These are phyloP conservation scores for Morone saxatilis DNA, from an alignment of 2,113 vertebrate genomes.

Conservation along the genomic window DNA sequence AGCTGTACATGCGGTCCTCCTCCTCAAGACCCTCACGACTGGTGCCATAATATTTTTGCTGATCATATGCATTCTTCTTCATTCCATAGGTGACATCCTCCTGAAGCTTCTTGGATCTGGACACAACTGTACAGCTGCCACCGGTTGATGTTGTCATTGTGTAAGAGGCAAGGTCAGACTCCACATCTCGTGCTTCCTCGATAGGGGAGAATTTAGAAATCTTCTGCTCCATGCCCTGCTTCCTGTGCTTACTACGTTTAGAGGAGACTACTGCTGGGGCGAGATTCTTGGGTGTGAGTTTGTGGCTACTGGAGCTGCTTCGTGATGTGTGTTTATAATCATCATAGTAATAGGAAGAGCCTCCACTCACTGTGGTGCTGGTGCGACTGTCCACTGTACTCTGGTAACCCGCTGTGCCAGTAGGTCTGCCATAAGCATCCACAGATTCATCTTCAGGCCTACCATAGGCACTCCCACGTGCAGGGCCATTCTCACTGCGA, in stretches of 20 bases:
- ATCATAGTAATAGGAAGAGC: constrained; percentile 89
- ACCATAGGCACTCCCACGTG: constrained; percentile 87
- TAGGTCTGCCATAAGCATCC: constrained; percentile 90
- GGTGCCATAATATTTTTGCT: constrained; percentile 94
- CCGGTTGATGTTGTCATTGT: constrained; percentile 87
- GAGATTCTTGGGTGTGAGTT: constrained; percentile 93
- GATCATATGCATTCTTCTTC: constrained; percentile 95
- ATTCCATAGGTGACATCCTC: constrained; percentile 92
- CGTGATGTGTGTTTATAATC: constrained; percentile 91
- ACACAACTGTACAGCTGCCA: constrained; percentile 89
- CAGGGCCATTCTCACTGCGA: constrained; percentile 83
- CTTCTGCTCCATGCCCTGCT: constrained; percentile 98
- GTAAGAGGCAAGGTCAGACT: constrained; percentile 95
- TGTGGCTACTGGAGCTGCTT: constrained; percentile 86
- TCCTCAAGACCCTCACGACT: constrained; percentile 91
- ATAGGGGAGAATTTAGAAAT: constrained; percentile 99
- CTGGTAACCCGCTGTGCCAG: constrained; percentile 77
- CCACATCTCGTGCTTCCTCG: constrained; percentile 97
- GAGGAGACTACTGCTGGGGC: constrained; percentile 93
- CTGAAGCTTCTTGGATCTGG: constrained; percentile 92
- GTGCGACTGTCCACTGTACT: constrained; percentile 71
- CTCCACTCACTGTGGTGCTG: constrained; percentile 79
- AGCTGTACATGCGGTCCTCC: constrained; percentile 90
- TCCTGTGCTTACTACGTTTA: constrained; percentile 98
- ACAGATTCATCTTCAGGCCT: constrained; percentile 87